Conservation (phyloP, 1,140 invertebrate species). For the Watersipora subatra region DNA sequence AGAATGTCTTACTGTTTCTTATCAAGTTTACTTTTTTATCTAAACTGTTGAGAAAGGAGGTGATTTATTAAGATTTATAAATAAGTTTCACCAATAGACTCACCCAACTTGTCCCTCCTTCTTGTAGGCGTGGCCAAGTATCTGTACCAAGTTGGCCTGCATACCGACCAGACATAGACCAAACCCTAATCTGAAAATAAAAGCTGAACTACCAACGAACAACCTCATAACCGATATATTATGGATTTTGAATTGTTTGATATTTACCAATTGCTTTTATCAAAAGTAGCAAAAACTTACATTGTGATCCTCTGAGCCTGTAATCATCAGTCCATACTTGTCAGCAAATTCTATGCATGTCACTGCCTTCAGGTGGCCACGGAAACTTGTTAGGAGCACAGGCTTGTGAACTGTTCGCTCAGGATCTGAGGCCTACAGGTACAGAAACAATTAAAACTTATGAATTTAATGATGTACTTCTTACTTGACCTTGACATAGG, state of each 20-base stretch:
- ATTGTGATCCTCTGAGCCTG: slow-evolving; percentile 23
- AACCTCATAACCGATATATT: neutral
- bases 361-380: slow-evolving; percentile 49
- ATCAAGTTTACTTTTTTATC: too few species aligned
- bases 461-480: too few species aligned
- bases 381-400: slow-evolving; percentile 50
- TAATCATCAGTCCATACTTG: slow-evolving; percentile 27
- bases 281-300: neutral
- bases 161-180: neutral
- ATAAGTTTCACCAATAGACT: too few species aligned
- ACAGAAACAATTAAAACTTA: too few species aligned
- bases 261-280: neutral
- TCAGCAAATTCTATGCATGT: slow-evolving; percentile 49
- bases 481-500: too few species aligned
- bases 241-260: neutral
- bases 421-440: slow-evolving; percentile 11
- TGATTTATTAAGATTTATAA: too few species aligned
- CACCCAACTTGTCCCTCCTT: too few species aligned
- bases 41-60: too few species aligned
- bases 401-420: slow-evolving; percentile 39
- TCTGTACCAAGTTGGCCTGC: neutral
- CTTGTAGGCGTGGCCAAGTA: too few species aligned
- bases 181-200: neutral
- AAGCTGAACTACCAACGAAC: neutral
- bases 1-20: too few species aligned